Percentiles rank a stretch among this genome's conserved stretches.
These are phyloP conservation scores for Amphiprion percula DNA, from an alignment of 2,113 vertebrate species.

Conservation along the genomic window DNA sequence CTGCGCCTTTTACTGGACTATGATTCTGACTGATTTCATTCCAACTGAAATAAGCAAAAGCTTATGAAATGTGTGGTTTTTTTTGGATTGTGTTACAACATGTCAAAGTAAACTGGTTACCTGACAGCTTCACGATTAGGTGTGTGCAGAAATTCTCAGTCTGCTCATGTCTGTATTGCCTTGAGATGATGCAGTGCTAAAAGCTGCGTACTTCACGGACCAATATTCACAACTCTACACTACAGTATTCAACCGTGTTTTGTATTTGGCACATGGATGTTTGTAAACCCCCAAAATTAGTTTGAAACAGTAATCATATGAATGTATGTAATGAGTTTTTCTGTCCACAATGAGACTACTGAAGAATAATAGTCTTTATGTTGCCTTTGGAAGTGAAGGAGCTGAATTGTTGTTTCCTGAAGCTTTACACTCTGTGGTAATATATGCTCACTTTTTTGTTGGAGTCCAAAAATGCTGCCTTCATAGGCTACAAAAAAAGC, in stretches of 20 bases:
- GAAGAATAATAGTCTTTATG: constrained; percentile 40
- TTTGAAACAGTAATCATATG: constrained; percentile 42
- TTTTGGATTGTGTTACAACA: constrained; percentile 51
- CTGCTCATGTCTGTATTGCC: constrained; percentile 65
- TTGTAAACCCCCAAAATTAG: constrained; percentile 8
- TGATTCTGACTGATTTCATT: constrained; percentile 75
- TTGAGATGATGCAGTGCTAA: constrained; percentile 64
- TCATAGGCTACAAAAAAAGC: constrained; percentile 21
- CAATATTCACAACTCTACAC: constrained; percentile 57
- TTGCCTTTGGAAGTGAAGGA: constrained; percentile 45
- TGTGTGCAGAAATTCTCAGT: constrained; percentile 40
- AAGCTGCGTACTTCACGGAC: constrained; percentile 48
- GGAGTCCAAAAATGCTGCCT: constrained; percentile 50
- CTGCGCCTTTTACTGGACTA: constrained; percentile 65
- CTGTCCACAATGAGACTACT: constrained; percentile 50
- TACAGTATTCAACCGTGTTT: constrained; percentile 65
- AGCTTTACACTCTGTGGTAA: constrained; percentile 43
- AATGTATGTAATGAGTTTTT: constrained; percentile 70
- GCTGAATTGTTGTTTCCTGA: constrained; percentile 34
- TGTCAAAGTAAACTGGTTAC: constrained; percentile 1
- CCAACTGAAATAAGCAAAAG: constrained; percentile 57
- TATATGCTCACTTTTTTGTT: constrained; percentile 44
- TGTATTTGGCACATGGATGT: constrained; percentile 55
- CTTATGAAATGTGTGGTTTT: constrained; percentile 19
- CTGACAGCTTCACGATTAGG: background rate